Percentiles rank a stretch among this genome's conserved stretches.
These are phyloP conservation scores for Eulemur coronatus DNA, from an alignment of 2,797 vertebrate species.

Conservation along the genomic window DNA sequence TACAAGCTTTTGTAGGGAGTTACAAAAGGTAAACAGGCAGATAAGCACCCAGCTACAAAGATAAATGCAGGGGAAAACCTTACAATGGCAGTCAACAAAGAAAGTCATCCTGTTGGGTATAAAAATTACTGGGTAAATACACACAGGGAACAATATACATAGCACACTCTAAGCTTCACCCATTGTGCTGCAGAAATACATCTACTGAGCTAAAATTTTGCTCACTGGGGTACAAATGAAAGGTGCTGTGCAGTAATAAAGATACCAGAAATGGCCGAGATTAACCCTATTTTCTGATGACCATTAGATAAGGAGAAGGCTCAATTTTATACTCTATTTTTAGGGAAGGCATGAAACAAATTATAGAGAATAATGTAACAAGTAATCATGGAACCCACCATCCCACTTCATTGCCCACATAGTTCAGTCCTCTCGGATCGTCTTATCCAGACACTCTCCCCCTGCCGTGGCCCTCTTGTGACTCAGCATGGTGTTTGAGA, in stretches of 20 bases:
- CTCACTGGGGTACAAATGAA: background rate
- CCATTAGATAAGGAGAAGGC: background rate
- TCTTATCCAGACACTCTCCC: background rate
- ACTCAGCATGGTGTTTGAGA: background rate
- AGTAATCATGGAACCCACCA: background rate
- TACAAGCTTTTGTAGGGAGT: background rate
- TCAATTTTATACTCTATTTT: background rate
- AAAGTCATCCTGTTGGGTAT: background rate
- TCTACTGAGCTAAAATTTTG: background rate
- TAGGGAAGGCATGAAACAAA: background rate
- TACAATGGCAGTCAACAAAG: background rate
- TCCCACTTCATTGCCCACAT: fast-evolving
- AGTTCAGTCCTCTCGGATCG: background rate
- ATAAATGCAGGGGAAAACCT: background rate
- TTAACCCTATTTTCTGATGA: background rate
- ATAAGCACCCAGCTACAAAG: background rate
- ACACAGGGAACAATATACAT: background rate
- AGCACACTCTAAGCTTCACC: background rate
- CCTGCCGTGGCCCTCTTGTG: background rate
- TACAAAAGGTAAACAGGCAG: background rate
- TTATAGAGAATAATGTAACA: background rate
- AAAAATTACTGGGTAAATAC: background rate
- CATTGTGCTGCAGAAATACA: background rate
- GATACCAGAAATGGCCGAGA: background rate
- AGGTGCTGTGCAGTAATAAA: fast-evolving